Percentiles rank a stretch among this genome's conserved stretches.
phyloP scores from a whole-genome alignment of 2,888 invertebrate species.

The Teleogryllus oceanicus region DNA sequence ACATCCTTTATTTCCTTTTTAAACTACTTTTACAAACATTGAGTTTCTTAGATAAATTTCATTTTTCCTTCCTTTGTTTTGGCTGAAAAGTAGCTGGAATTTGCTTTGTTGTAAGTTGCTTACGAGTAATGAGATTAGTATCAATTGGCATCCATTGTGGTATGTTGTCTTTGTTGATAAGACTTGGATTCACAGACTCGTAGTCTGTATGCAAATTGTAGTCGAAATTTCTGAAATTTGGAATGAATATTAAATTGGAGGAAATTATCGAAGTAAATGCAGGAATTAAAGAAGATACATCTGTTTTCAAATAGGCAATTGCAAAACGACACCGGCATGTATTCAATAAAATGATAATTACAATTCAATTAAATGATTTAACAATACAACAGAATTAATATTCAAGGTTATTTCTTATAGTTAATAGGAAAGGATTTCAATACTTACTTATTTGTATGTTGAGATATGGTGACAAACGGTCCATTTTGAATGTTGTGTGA shows the following conservation, averaged over 20 bases:
- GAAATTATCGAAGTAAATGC: not conserved
- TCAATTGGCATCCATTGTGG: slow-evolving; percentile 24
- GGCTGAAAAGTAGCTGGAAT: slow-evolving; percentile 31
- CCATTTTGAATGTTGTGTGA: slow-evolving; percentile 19
- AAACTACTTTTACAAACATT: too few relatives aligned
- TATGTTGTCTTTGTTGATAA: not conserved
- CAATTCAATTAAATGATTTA: too few relatives aligned
- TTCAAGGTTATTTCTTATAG: too few relatives aligned
- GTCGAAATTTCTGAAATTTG: slow-evolving; percentile 20
- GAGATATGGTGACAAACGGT: not conserved
- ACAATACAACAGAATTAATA: too few relatives aligned
- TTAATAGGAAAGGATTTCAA: not conserved
- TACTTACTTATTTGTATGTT: not conserved
- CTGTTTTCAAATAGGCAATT: too few relatives aligned
- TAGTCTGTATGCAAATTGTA: slow-evolving; percentile 24
- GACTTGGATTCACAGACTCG: not conserved
- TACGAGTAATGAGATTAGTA: slow-evolving; percentile 26
- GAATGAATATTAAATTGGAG: not conserved
- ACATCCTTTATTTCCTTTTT: too few relatives aligned
- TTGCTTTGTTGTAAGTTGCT: slow-evolving; percentile 12
- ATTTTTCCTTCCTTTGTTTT: too few relatives aligned
- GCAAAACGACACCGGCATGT: too few relatives aligned
- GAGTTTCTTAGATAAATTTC: too few relatives aligned
- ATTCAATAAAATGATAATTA: too few relatives aligned
- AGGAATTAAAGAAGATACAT: too few relatives aligned